Conservation (phyloP, 2,113 vertebrate species). For the Elaphurus davidianus region DNA sequence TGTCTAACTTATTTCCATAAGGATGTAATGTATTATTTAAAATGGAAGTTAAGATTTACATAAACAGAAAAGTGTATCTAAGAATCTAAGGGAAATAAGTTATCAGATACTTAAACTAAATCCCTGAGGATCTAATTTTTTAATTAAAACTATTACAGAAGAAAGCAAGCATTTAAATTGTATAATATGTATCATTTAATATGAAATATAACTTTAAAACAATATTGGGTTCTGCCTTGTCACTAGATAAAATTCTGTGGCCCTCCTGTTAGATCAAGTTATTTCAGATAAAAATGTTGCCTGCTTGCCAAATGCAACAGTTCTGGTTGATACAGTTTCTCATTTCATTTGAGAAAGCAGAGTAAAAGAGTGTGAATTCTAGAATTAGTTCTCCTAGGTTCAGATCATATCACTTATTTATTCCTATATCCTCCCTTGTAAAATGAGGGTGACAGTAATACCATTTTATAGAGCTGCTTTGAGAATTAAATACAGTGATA, state of each 20-base stretch:
- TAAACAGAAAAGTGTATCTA: neutral
- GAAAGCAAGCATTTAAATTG: neutral
- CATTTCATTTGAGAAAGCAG: slow-evolving; percentile 10
- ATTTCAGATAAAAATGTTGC: slow-evolving; percentile 6
- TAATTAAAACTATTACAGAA: neutral
- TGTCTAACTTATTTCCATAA: neutral
- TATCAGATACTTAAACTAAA: neutral
- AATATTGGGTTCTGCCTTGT: neutral
- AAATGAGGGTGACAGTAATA: neutral
- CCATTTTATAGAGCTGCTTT: neutral
- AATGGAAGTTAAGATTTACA: slow-evolving; percentile 1
- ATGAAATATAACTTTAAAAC: neutral
- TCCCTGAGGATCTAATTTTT: neutral
- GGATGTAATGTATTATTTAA: neutral
- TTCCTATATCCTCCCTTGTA: neutral
- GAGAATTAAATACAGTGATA: neutral
- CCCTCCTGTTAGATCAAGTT: neutral
- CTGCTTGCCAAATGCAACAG: neutral
- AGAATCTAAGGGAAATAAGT: neutral
- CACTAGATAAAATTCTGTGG: neutral
- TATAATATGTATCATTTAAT: neutral
- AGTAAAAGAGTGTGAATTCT: neutral
- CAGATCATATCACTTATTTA: neutral
- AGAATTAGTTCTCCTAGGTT: neutral
- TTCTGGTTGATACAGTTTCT: neutral